Conservation (phyloP, 2,797 vertebrate genomes). For the Merluccius polli region DNA sequence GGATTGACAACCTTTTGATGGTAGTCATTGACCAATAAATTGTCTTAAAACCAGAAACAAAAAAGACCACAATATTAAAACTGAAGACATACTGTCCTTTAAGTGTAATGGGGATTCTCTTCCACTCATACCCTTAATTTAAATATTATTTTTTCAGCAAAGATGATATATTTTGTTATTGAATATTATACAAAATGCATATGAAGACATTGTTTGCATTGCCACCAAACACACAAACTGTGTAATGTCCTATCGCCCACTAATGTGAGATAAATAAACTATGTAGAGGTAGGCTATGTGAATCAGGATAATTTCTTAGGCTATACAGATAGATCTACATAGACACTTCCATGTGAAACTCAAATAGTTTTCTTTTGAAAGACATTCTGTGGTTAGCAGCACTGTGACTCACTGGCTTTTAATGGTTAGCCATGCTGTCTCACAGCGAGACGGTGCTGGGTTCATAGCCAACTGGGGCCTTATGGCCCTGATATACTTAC, state of each 20-base stretch:
- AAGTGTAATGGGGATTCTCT: not conserved
- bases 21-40: not conserved
- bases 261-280: not conserved
- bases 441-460: not conserved
- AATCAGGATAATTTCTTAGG: not conserved
- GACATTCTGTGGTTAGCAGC: not conserved
- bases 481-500: not conserved
- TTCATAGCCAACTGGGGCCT: not conserved
- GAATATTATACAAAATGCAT: not conserved
- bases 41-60: not conserved
- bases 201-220: not conserved
- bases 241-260: not conserved
- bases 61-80: not conserved
- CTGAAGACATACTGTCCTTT: not conserved
- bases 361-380: not conserved
- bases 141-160: not conserved
- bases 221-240: not conserved
- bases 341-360: not conserved
- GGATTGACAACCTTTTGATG: not conserved
- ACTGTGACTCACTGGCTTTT: slow-evolving; percentile 1
- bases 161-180: not conserved
- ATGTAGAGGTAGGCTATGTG: not conserved
- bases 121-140: no score
- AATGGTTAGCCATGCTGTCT: not conserved
- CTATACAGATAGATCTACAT: not conserved